phyloP scores from a whole-genome alignment of 2,888 invertebrate species.

The Drosophila vallismaia region DNA sequence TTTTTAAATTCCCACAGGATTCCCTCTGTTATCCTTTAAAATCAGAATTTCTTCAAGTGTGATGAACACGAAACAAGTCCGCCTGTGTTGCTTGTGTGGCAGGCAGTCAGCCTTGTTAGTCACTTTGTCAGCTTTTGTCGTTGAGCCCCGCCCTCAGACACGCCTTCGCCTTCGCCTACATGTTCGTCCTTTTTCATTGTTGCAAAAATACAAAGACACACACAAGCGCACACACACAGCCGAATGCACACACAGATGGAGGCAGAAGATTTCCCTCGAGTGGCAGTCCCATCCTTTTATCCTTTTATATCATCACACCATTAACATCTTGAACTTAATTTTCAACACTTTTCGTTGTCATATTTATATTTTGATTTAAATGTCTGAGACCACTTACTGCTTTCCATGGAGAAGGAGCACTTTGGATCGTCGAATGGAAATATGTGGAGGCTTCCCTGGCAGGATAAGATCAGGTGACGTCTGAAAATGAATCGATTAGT shows the following conservation, averaged over 20 bases:
- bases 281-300: slow-evolving; percentile 46
- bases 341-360: slow-evolving; percentile 57
- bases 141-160: slow-evolving; percentile 19
- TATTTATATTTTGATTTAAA: slow-evolving; percentile 5
- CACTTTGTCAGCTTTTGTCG: slow-evolving; percentile 67
- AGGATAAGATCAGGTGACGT: slow-evolving; percentile 95
- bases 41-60: neutral
- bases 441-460: slow-evolving; percentile 96
- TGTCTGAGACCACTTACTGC: slow-evolving; percentile 90
- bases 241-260: slow-evolving; percentile 23
- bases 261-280: slow-evolving; percentile 58
- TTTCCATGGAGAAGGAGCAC: slow-evolving; percentile 98
- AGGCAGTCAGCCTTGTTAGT: slow-evolving; percentile 59
- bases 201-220: slow-evolving; percentile 28
- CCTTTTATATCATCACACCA: slow-evolving; percentile 28
- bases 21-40: neutral
- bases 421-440: slow-evolving; percentile 98
- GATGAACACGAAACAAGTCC: slow-evolving; percentile 32
- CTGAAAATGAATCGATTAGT: slow-evolving; percentile 82
- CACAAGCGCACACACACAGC: slow-evolving; percentile 10
- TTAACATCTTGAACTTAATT: slow-evolving; percentile 35
- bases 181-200: slow-evolving; percentile 11
- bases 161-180: slow-evolving; percentile 6
- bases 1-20: neutral
- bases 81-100: slow-evolving; percentile 28